Base-by-base conservation (phyloP, 35 echinoderm and acorn worm species). In the Anneissia japonica region DNA sequence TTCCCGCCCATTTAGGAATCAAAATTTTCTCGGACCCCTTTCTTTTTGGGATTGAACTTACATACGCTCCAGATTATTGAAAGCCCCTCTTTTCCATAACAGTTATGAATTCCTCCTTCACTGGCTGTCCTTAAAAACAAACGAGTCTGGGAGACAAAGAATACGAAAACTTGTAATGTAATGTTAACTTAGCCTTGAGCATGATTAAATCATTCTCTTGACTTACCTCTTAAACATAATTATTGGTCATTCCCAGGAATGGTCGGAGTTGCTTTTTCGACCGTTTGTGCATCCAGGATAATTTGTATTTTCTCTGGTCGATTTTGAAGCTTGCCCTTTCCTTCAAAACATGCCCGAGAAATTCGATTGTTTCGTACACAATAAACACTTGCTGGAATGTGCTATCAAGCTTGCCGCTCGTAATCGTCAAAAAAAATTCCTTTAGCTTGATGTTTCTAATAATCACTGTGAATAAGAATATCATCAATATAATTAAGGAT, bases 401-500 rank as follows among this genome's bases (percentile, higher is more conserved):
- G 40, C 31, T 30, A 46, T 86, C 34, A 91, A 64, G 34, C 81
- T 79, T 28, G 84, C 89, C 11, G 36, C 43, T 34, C 84, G 84
- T 38, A 91, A 37, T 29, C 77, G 55, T 21, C 21, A n/a, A 37
- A 1, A 91, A 16, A 32, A 87, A 34, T 37, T 72, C 34, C 38
- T 29, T 36, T 26, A 91, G 35, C 26, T 30, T 91, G 89, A 46
- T 72, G 31, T 38, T 87, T 77, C 83, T 77, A 91, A 30, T 74
- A 81, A 26, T 56, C 21, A 13, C 84, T 87, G 23, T 79, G 84
- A 4, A 91, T 81, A 3, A 91, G 38, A 74, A 91, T 90, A 34
- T 91, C 89, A 37, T 91, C 89, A 37, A 91, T 81, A 74, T 36
- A 87, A 43, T 86, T 86, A 30, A 87, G 75, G 0, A 87, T 84